Evolutionary conservation across 1,140 invertebrate species (phyloP).

Genomic region (Drosophila aff.): DNA sequence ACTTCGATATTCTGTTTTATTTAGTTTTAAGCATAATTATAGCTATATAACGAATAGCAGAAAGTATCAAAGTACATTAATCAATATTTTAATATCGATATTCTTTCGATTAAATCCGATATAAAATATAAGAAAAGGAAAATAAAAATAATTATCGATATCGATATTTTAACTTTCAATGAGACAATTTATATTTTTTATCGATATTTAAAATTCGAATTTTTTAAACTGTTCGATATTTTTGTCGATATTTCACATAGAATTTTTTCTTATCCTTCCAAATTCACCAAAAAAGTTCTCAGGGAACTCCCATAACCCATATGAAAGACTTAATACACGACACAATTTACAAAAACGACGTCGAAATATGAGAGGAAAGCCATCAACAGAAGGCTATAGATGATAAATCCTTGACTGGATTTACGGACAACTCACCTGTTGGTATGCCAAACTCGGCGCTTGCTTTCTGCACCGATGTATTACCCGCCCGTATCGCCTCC

Average conservation of each 20-base stretch:
- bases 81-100: too few species aligned
- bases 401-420: constrained; percentile 4
- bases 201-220: not conserved
- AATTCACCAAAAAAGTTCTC: not conserved
- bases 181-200: not conserved
- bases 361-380: not conserved
- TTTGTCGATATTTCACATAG: not conserved
- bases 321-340: not conserved
- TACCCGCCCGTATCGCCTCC: constrained; percentile 92
- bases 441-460: constrained; percentile 94
- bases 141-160: not conserved
- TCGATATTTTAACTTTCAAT: not conserved
- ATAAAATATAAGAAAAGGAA: not conserved
- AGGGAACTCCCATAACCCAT: not conserved
- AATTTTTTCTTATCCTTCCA: not conserved
- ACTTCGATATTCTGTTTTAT: not conserved
- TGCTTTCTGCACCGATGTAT: constrained; percentile 93
- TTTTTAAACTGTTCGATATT: not conserved
- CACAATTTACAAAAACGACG: not conserved
- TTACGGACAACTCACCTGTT: constrained; percentile 86
- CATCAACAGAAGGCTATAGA: not conserved
- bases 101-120: too few species aligned
- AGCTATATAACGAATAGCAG: too few species aligned
- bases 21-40: not conserved
- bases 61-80: too few species aligned